These are phyloP conservation scores for Astyanax mexicanus DNA, from an alignment of 2,797 vertebrate genomes.

Conservation along the genomic window DNA sequence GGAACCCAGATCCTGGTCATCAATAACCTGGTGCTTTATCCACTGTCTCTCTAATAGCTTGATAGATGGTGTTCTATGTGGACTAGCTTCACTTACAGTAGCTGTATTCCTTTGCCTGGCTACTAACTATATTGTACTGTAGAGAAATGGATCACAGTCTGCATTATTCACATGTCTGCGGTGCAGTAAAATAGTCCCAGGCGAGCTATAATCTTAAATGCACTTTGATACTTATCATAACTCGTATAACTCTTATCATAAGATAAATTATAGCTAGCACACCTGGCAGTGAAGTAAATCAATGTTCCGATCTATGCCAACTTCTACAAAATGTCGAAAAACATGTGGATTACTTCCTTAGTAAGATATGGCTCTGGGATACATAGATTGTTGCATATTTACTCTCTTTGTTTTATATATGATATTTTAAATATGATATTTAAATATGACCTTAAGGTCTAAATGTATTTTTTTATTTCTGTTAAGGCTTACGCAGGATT, in stretches of 20 bases:
- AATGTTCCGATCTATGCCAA: no score
- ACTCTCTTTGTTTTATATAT: not conserved
- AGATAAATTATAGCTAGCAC: not conserved
- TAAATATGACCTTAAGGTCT: not conserved
- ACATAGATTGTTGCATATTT: no score
- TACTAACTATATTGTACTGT: not conserved
- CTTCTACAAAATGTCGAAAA: no score
- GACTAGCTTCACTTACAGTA: not conserved
- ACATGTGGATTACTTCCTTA: no score
- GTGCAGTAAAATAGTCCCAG: not conserved
- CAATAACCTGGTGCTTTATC: no score
- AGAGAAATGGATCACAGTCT: not conserved
- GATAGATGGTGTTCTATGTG: not conserved
- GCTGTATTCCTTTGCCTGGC: not conserved
- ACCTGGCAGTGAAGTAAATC: not conserved
- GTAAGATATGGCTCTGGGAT: no score
- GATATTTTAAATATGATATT: not conserved
- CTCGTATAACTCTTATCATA: not conserved
- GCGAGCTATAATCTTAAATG: not conserved
- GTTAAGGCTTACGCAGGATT: slow-evolving; percentile 92
- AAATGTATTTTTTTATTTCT: slow-evolving; percentile 5
- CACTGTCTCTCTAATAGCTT: no score
- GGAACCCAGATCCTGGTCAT: no score
- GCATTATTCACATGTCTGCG: not conserved
- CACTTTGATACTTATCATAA: not conserved